These are phyloP conservation scores for Bombyx mori DNA, from an alignment of 1,140 invertebrate genomes.

Conservation along the genomic window DNA sequence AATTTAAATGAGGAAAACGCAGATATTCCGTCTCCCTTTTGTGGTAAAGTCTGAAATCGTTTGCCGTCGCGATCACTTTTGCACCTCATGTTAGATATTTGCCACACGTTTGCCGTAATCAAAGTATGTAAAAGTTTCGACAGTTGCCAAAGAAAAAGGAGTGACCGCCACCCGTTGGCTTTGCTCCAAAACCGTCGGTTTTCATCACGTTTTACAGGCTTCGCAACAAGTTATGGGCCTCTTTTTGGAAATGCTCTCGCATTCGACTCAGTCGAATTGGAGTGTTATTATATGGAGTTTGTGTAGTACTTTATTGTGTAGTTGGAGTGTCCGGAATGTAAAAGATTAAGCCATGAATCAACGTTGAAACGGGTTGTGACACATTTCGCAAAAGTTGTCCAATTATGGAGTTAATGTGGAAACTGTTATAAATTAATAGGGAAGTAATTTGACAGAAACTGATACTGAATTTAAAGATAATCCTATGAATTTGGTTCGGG, in stretches of 20 bases:
- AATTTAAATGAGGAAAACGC: no score
- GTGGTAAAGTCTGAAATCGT: no score
- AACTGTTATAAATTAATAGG: constrained; percentile 4
- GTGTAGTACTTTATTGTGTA: constrained; percentile 8
- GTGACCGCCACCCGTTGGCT: constrained; percentile 22
- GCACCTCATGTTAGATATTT: no score
- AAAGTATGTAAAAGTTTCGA: constrained; percentile 16
- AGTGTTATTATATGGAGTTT: constrained; percentile 10
- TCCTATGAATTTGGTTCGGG: no score
- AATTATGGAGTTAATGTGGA: not conserved
- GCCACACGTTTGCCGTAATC: constrained; percentile 7
- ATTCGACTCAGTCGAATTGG: constrained; percentile 8
- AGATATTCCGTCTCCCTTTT: no score
- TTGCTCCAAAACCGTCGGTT: constrained; percentile 24
- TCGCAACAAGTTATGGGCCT: constrained; percentile 36
- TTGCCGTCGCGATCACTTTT: no score
- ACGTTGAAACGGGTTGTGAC: no score
- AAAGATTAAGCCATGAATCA: no score
- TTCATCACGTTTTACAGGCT: constrained; percentile 27
- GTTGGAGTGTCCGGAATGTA: no score
- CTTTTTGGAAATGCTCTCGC: constrained; percentile 14
- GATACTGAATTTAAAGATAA: no score
- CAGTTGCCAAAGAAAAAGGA: constrained; percentile 14
- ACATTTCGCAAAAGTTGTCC: no score
- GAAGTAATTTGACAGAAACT: no score